Evolutionary conservation across 2,113 vertebrate species (phyloP).

Genomic region (Numida meleagris): DNA sequence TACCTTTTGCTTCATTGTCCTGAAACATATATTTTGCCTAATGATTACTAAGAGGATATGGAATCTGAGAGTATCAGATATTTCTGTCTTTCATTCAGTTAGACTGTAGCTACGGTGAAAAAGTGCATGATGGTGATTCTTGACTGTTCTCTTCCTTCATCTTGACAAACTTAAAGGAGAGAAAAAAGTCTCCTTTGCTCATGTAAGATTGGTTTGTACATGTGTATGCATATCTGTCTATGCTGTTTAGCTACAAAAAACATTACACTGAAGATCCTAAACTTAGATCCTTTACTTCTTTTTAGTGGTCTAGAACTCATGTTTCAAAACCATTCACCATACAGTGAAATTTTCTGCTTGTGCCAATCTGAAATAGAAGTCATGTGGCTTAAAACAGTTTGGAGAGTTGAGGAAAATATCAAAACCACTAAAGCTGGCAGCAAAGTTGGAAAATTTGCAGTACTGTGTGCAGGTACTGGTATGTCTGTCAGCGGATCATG

Average conservation of each 20-base stretch:
- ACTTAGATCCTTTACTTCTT: background rate
- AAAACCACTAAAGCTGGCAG: background rate
- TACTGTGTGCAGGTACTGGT: background rate
- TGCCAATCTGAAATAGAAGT: background rate
- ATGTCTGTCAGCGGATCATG: background rate
- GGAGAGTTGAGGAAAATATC: background rate
- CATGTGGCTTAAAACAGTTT: background rate
- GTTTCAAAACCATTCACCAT: background rate
- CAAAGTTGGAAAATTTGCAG: background rate
- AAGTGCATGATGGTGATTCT: background rate
- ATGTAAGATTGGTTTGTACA: background rate
- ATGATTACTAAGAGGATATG: background rate
- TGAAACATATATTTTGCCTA: background rate
- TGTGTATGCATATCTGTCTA: accelerated
- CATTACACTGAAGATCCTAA: background rate
- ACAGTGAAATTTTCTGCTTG: background rate
- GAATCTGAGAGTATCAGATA: background rate
- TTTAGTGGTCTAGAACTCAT: background rate
- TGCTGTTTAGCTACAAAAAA: background rate
- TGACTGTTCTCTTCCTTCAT: background rate
- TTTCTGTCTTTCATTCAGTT: background rate
- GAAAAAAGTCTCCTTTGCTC: background rate
- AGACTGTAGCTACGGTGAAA: background rate
- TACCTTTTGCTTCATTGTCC: background rate
- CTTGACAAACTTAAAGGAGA: background rate